These are phyloP conservation scores for Zaprionus vittiger DNA, from an alignment of 1,140 invertebrate genomes.

Conservation along the genomic window DNA sequence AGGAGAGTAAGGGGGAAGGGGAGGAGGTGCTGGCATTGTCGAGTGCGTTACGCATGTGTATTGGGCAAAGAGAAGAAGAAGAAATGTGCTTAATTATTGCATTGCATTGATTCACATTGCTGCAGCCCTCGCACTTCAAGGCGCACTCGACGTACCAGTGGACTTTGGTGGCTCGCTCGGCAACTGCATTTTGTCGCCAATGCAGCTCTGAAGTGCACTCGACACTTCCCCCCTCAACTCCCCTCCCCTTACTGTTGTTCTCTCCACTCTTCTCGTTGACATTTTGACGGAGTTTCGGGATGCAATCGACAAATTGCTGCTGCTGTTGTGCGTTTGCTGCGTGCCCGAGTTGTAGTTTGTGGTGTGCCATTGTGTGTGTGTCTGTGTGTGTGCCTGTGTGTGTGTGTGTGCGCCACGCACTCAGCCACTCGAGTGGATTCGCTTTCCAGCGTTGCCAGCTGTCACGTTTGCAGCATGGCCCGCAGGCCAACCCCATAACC, in stretches of 20 bases:
- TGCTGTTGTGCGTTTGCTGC: constrained; percentile 56
- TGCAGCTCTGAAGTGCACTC: constrained; percentile 68
- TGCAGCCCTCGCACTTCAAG: constrained; percentile 31
- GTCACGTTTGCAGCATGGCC: constrained; percentile 72
- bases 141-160: constrained; percentile 58
- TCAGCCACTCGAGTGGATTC: constrained; percentile 31
- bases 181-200: constrained; percentile 70
- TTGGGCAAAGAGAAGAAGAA: neutral
- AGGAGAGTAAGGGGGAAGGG: constrained; percentile 2
- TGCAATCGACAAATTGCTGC: constrained; percentile 52
- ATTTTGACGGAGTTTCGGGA: constrained; percentile 55
- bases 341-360: constrained; percentile 79
- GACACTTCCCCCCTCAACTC: constrained; percentile 24
- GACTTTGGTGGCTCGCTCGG: neutral
- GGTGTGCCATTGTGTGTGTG: constrained; percentile 39
- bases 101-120: constrained; percentile 77
- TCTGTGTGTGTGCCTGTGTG: neutral
- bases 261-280: constrained; percentile 43
- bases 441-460: constrained; percentile 55
- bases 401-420: neutral
- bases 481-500: neutral
- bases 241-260: neutral
- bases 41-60: constrained; percentile 67
- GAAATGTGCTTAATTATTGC: constrained; percentile 77
- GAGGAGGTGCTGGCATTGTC: constrained; percentile 42